Evolutionary conservation across 2,888 invertebrate species (phyloP).

Genomic region (Agrochola macilenta): DNA sequence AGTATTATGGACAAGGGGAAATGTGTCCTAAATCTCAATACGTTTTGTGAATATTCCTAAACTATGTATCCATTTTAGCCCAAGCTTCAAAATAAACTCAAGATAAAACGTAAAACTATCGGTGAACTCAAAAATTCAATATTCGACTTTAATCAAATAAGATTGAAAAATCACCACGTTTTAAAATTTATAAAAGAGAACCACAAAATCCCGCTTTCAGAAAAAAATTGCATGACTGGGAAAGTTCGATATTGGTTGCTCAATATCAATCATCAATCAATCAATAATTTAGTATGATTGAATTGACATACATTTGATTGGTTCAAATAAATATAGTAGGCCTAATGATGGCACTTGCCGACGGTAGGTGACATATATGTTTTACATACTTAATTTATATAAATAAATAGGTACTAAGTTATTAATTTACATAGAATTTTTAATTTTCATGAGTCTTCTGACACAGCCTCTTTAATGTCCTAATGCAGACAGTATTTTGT

Average conservation of each 20-base stretch:
- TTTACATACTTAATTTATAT: background rate
- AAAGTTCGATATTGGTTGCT: background rate
- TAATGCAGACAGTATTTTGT: background rate
- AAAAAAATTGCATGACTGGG: background rate
- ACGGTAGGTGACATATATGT: background rate
- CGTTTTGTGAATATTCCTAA: background rate
- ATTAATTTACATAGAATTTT: background rate
- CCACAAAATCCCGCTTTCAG: too few species aligned
- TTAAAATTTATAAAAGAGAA: background rate
- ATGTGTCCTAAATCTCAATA: too few species aligned
- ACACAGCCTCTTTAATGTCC: background rate
- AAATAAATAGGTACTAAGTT: background rate
- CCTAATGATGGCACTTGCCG: constrained; percentile 6
- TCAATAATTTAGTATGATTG: background rate
- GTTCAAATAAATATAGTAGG: constrained; percentile 2
- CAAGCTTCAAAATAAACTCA: background rate
- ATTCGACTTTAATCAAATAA: background rate
- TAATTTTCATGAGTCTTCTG: background rate
- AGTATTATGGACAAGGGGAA: background rate
- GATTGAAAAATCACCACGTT: background rate
- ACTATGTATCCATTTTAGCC: background rate
- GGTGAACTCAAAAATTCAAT: background rate
- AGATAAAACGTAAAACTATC: background rate
- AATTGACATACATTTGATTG: background rate
- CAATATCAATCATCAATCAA: background rate